A percentile compares a stretch with the other conserved stretches of the same genome.
These are phyloP conservation scores for Eurois occulta DNA, from an alignment of 2,888 invertebrate species.

Conservation along the genomic window DNA sequence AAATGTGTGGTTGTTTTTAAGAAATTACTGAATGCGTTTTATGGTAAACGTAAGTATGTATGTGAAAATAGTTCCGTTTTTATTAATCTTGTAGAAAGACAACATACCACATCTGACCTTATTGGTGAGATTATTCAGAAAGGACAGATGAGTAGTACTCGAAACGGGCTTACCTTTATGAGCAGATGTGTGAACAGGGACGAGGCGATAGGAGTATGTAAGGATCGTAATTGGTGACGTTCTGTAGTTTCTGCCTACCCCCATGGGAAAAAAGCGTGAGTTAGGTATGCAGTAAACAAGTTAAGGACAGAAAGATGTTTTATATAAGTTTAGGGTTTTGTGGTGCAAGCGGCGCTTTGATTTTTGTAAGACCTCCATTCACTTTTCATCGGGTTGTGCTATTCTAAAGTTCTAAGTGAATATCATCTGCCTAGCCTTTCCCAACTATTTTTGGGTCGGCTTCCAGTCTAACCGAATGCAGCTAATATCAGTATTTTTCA, in stretches of 20 bases:
- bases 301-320: neutral
- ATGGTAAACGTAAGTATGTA: neutral
- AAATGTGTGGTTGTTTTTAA: neutral
- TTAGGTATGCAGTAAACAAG: neutral
- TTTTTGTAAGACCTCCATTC: neutral
- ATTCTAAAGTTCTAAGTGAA: constrained; percentile 13
- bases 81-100: neutral
- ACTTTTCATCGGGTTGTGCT: neutral
- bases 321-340: neutral
- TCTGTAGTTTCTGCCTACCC: neutral
- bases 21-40: neutral
- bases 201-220: neutral
- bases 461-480: neutral
- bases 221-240: neutral
- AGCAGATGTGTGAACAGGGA: neutral
- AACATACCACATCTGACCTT: neutral
- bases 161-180: neutral
- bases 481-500: neutral
- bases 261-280: neutral
- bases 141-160: neutral
- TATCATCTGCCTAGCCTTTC: neutral
- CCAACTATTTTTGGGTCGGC: neutral
- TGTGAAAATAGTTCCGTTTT: too few species aligned
- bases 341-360: neutral
- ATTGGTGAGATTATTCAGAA: neutral